These are phyloP conservation scores for Pheosia tremula DNA, from an alignment of 2,888 invertebrate species.

Conservation along the genomic window DNA sequence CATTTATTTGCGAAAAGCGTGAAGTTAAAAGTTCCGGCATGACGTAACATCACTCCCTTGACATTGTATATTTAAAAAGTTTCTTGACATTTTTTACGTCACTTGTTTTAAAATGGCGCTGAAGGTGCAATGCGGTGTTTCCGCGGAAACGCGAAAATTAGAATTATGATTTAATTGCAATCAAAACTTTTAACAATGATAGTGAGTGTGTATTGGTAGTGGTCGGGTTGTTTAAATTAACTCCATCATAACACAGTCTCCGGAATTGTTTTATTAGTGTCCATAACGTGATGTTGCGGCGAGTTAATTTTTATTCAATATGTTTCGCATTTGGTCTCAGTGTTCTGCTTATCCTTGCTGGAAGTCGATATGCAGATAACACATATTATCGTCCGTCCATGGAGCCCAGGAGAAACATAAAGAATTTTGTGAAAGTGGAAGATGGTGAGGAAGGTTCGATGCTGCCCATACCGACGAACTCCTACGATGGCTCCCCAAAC, in stretches of 20 bases:
- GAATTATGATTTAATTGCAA: constrained; percentile 71
- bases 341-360: constrained; percentile 80
- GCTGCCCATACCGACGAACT: constrained; percentile 66
- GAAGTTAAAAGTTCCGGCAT: constrained; percentile 7
- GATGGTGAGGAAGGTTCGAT: constrained; percentile 61
- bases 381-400: constrained; percentile 75
- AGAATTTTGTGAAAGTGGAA: constrained; percentile 86
- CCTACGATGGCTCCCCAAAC: constrained; percentile 66
- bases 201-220: constrained; percentile 65
- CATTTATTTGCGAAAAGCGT: not conserved
- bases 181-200: constrained; percentile 68
- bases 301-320: constrained; percentile 81
- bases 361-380: constrained; percentile 83
- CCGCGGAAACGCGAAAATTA: constrained; percentile 74
- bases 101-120: constrained; percentile 60
- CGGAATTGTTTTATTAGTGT: constrained; percentile 51
- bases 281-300: constrained; percentile 78
- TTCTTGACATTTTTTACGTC: constrained; percentile 38
- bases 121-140: constrained; percentile 83
- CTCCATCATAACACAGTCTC: constrained; percentile 48
- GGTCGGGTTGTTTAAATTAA: constrained; percentile 55
- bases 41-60: constrained; percentile 19
- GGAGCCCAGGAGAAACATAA: constrained; percentile 71
- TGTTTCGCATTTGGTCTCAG: constrained; percentile 82
- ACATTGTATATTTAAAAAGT: constrained; percentile 26